Evolutionary conservation across 2,113 vertebrate genomes (phyloP).

Genomic region (Cynoglossus semilaevis): DNA sequence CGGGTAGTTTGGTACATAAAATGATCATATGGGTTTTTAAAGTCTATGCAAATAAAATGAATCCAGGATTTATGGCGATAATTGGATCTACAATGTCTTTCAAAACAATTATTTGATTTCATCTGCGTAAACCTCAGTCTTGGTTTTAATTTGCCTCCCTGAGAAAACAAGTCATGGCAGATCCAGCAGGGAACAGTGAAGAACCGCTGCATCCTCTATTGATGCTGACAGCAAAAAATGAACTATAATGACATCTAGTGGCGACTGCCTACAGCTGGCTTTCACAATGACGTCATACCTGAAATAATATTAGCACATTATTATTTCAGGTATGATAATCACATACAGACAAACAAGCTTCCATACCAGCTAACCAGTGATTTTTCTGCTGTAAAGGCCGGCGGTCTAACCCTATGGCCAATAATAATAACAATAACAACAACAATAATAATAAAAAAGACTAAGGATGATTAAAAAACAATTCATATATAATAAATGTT

Average conservation of each 20-base stretch:
- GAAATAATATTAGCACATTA: neutral
- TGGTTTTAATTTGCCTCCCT: conserved; percentile 71
- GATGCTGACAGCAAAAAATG: conserved; percentile 21
- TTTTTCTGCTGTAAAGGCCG: too few species aligned
- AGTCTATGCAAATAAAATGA: conserved; percentile 45
- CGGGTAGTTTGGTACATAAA: conserved; percentile 34
- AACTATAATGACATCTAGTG: conserved; percentile 62
- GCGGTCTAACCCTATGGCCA: too few species aligned
- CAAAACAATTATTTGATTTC: conserved; percentile 73
- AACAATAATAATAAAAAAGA: too few species aligned
- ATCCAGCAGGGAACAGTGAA: conserved; percentile 45
- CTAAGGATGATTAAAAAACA: too few species aligned
- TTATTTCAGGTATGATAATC: too few species aligned
- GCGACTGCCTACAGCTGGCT: neutral
- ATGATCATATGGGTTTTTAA: conserved; percentile 24
- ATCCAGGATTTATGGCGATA: conserved; percentile 60
- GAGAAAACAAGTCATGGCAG: conserved; percentile 70
- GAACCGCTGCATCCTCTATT: conserved; percentile 23
- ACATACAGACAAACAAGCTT: too few species aligned
- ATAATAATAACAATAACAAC: neutral
- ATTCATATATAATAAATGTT: too few species aligned
- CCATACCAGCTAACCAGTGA: too few species aligned
- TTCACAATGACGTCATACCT: conserved; percentile 61
- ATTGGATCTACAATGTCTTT: conserved; percentile 60
- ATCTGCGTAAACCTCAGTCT: conserved; percentile 74